Evolutionary conservation across 2,888 invertebrate genomes (phyloP).

Genomic region (Eupsilia transversa): DNA sequence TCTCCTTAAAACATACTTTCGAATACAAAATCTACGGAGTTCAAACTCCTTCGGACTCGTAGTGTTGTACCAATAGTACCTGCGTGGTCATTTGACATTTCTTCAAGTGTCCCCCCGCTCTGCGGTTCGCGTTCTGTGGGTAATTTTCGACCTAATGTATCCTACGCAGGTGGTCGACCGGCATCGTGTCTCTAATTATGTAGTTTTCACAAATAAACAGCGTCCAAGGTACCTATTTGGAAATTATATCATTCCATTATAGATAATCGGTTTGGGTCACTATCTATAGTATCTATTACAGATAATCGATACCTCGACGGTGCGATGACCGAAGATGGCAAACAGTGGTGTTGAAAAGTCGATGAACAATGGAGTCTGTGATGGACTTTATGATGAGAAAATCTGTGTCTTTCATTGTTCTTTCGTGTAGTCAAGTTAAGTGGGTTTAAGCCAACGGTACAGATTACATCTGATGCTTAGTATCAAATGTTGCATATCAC

Average conservation of each 20-base stretch:
- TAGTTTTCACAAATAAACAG: slow-evolving; percentile 73
- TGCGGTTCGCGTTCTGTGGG: slow-evolving; percentile 61
- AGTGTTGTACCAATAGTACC: slow-evolving; percentile 21
- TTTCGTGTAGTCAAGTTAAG: slow-evolving; percentile 14
- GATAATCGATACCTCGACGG: slow-evolving; percentile 49
- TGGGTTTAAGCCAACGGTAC: not conserved
- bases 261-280: slow-evolving; percentile 62
- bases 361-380: slow-evolving; percentile 52
- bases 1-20: slow-evolving; percentile 37
- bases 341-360: slow-evolving; percentile 39
- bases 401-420: slow-evolving; percentile 49
- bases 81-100: slow-evolving; percentile 60
- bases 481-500: not conserved
- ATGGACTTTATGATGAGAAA: slow-evolving; percentile 30
- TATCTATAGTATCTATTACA: slow-evolving; percentile 67
- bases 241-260: slow-evolving; percentile 65
- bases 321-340: slow-evolving; percentile 48
- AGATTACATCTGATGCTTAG: not conserved
- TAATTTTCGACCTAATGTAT: slow-evolving; percentile 70
- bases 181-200: slow-evolving; percentile 68
- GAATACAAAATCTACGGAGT: not conserved
- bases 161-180: slow-evolving; percentile 73
- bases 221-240: slow-evolving; percentile 55
- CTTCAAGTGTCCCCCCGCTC: slow-evolving; percentile 34
- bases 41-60: not conserved